Conservation (phyloP, 2,888 invertebrate species). For the Apocheima hispidaria region DNA sequence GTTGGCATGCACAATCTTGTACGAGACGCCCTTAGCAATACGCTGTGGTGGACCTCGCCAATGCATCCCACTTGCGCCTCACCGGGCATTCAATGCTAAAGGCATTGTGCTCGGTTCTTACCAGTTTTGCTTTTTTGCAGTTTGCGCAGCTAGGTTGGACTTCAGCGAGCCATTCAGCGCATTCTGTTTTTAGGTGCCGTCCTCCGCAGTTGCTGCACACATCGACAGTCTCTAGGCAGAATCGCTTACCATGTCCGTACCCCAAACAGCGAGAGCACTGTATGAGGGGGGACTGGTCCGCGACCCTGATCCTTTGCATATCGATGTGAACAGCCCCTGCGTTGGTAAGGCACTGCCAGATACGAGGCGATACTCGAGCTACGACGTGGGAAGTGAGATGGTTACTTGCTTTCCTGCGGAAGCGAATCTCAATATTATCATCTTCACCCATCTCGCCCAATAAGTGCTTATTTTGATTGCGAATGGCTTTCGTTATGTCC, state of each 20-base stretch:
- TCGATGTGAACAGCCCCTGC: slow-evolving; percentile 38
- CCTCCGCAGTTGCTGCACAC: slow-evolving; percentile 31
- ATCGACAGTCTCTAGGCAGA: slow-evolving; percentile 3
- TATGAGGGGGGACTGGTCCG: slow-evolving; percentile 41
- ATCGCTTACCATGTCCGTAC: slow-evolving; percentile 19
- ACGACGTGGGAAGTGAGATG: slow-evolving; percentile 12
- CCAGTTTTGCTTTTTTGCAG: background rate
- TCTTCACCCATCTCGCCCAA: background rate
- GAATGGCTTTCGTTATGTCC: slow-evolving; percentile 5
- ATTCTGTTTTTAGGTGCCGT: slow-evolving; percentile 17
- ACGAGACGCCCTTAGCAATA: slow-evolving; percentile 8
- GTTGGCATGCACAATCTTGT: background rate
- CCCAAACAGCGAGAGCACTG: slow-evolving; percentile 23
- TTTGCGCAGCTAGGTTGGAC: background rate
- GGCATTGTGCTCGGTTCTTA: background rate
- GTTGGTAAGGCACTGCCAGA: slow-evolving; percentile 19
- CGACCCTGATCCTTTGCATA: slow-evolving; percentile 28
- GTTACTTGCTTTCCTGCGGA: slow-evolving; percentile 5
- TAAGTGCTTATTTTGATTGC: slow-evolving; percentile 2
- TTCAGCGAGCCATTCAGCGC: background rate
- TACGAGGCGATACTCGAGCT: slow-evolving; percentile 21
- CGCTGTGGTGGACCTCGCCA: background rate
- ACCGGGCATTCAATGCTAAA: slow-evolving; percentile 8
- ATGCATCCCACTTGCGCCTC: slow-evolving; percentile 2
- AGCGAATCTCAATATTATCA: background rate